These are phyloP conservation scores for Thereva nobilitata DNA, from an alignment of 2,888 invertebrate genomes.

Conservation along the genomic window DNA sequence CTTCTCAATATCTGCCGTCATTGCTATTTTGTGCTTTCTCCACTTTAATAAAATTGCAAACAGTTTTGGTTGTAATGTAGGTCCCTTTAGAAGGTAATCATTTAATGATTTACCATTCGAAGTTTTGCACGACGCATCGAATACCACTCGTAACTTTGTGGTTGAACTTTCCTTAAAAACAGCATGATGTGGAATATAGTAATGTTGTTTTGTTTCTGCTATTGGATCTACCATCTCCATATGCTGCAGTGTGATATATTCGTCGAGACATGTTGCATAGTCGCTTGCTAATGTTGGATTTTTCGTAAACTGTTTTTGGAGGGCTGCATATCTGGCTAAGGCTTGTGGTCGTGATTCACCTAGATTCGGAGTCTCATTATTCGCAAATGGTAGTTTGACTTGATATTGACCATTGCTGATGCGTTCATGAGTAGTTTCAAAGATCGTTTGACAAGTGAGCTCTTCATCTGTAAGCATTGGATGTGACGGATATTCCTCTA, in stretches of 20 bases:
- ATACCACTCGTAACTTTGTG: background rate
- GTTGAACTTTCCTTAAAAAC: constrained; percentile 1
- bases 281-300: background rate
- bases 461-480: too few relatives aligned
- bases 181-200: background rate
- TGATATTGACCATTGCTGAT: too few relatives aligned
- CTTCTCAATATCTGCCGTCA: background rate
- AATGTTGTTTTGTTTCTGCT: too few relatives aligned
- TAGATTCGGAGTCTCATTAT: too few relatives aligned
- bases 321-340: too few relatives aligned
- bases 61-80: constrained; percentile 6
- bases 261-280: background rate
- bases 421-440: too few relatives aligned
- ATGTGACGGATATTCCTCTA: too few relatives aligned
- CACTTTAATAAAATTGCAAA: constrained; percentile 3
- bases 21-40: constrained; percentile 3
- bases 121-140: background rate
- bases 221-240: background rate
- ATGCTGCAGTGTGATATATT: background rate
- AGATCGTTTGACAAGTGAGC: too few relatives aligned
- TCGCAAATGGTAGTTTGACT: too few relatives aligned
- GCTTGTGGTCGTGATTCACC: too few relatives aligned
- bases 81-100: constrained; percentile 5
- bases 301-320: background rate
- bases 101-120: constrained; percentile 6